Conservation (phyloP, 2,113 vertebrate species). For the Hystrix brachyura region DNA sequence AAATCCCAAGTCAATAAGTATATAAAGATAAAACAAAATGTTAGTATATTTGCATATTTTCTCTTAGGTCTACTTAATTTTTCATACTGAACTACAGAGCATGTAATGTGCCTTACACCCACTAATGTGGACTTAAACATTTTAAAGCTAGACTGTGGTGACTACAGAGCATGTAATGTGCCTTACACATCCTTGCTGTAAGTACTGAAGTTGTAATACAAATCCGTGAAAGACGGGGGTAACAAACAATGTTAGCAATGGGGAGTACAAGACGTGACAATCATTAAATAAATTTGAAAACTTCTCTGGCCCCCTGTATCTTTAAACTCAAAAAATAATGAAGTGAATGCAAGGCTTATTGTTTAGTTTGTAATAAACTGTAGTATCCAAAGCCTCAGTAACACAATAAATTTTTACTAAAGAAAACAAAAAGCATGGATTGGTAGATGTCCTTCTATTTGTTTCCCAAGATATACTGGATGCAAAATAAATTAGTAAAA, state of each 20-base stretch:
- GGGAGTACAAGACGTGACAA: background rate
- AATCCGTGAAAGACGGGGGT: background rate
- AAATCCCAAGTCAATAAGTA: background rate
- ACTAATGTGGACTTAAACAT: background rate
- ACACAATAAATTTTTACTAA: background rate
- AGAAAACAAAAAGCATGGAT: background rate
- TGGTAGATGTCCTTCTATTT: background rate
- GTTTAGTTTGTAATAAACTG: background rate
- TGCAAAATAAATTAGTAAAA: slow-evolving; percentile 8
- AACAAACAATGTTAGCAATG: background rate
- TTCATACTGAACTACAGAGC: background rate
- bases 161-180: background rate
- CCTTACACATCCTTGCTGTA: background rate
- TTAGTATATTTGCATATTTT: background rate
- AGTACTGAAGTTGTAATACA: background rate
- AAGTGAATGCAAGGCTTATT: background rate
- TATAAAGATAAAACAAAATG: background rate
- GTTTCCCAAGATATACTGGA: background rate
- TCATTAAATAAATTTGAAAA: background rate
- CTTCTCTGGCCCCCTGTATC: background rate
- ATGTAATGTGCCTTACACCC: no score
- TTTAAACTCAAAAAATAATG: background rate
- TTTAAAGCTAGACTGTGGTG: background rate
- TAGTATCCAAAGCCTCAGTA: background rate
- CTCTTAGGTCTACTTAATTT: background rate